phyloP scores from a whole-genome alignment of 2,888 invertebrate species.

The Cerceris rybyensis region DNA sequence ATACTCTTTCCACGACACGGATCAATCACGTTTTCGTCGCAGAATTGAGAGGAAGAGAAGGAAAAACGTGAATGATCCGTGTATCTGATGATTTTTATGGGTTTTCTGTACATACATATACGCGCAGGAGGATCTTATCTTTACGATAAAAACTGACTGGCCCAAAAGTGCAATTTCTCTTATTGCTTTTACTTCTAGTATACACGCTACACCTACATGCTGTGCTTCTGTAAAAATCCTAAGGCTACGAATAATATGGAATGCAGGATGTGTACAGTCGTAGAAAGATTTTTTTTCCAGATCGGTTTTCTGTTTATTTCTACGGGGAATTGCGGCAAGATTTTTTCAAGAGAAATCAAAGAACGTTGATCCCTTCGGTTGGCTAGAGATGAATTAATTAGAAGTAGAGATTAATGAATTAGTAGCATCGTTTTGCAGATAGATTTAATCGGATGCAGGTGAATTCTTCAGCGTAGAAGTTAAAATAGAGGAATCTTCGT shows the following conservation, averaged over 20 bases:
- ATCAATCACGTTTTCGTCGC: no score
- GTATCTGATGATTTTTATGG: background rate
- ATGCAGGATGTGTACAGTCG: background rate
- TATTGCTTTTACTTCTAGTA: slow-evolving; percentile 56
- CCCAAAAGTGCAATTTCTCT: slow-evolving; percentile 53
- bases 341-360: no score
- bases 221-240: slow-evolving; percentile 42
- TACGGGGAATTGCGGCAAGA: no score
- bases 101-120: slow-evolving; percentile 1
- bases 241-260: slow-evolving; percentile 22
- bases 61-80: slow-evolving; percentile 27
- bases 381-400: no score
- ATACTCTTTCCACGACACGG: no score
- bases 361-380: no score
- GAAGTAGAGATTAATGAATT: no score
- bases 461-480: no score
- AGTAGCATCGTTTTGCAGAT: no score
- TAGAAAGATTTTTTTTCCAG: background rate
- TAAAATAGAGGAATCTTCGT: no score
- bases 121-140: background rate
- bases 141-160: slow-evolving; percentile 40
- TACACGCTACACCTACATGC: slow-evolving; percentile 38
- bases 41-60: slow-evolving; percentile 1
- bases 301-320: no score
- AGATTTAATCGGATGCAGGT: no score